A percentile compares a stretch with the other conserved stretches of the same genome.
Evolutionary conservation across 1,140 invertebrate genomes (phyloP).

Genomic region (Cotesia chilonis): DNA sequence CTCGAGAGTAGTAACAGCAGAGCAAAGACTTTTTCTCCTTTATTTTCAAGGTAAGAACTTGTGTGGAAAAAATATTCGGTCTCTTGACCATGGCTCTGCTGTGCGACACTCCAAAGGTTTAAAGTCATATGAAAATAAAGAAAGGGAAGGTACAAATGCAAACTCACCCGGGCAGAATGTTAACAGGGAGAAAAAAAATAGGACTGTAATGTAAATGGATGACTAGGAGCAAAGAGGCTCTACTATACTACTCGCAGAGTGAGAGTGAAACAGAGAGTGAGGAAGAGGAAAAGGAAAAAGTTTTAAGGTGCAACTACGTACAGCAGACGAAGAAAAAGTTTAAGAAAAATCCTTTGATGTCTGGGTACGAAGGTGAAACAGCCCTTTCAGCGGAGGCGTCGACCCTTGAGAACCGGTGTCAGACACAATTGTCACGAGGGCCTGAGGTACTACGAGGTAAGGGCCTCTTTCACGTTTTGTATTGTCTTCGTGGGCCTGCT

Average conservation of each 20-base stretch:
- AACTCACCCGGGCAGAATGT: background rate
- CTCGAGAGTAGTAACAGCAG: background rate
- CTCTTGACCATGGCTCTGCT: constrained; percentile 13
- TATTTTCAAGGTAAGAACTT: background rate
- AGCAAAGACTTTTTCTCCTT: constrained; percentile 9
- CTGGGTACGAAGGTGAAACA: constrained; percentile 43
- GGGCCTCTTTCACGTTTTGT: constrained; percentile 46
- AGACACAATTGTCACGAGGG: constrained; percentile 60
- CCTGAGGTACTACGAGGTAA: constrained; percentile 38
- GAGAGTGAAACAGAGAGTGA: constrained; percentile 26
- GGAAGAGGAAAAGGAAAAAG: background rate
- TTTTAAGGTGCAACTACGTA: background rate
- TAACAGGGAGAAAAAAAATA: constrained; percentile 16
- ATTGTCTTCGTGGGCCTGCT: constrained; percentile 25
- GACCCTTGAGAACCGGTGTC: constrained; percentile 56
- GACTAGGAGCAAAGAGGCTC: constrained; percentile 20
- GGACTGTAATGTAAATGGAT: background rate
- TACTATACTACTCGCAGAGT: too few species aligned
- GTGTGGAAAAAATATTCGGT: background rate
- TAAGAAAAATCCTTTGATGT: constrained; percentile 33
- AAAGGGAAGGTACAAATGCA: background rate
- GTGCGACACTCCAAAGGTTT: background rate
- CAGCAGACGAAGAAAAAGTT: constrained; percentile 11
- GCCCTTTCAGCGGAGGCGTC: constrained; percentile 56
- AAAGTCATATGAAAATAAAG: background rate